Percentiles rank a stretch among this genome's conserved stretches.
These are phyloP conservation scores for Hemiprocne comata DNA, from an alignment of 2,113 vertebrate species.

Conservation along the genomic window DNA sequence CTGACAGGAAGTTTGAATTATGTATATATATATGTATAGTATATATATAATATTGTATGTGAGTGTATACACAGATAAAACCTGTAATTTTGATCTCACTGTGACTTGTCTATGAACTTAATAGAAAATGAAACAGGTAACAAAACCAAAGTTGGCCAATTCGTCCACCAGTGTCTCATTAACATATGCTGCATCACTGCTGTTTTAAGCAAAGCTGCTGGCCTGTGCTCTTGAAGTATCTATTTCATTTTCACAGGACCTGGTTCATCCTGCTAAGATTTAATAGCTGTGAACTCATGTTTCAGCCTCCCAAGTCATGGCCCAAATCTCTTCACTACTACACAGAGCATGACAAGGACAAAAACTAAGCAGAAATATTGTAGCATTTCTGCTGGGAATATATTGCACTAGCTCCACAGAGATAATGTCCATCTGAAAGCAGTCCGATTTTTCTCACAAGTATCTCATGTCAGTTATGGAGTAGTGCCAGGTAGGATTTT, in stretches of 20 bases:
- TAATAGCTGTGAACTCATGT: slow-evolving; percentile 16
- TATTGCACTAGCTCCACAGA: neutral
- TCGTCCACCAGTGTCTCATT: neutral
- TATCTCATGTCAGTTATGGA: neutral
- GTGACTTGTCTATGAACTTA: neutral
- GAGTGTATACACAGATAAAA: neutral
- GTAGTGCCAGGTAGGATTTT: neutral
- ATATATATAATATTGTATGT: neutral
- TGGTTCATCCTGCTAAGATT: neutral
- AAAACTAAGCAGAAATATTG: neutral
- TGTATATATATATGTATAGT: neutral
- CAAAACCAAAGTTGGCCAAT: neutral
- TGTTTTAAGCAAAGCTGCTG: neutral
- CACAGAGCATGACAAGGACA: neutral
- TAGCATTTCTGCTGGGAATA: neutral
- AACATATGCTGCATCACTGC: neutral
- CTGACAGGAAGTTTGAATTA: neutral
- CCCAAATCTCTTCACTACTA: neutral
- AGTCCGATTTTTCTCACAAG: neutral
- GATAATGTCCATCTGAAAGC: neutral
- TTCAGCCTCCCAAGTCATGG: neutral
- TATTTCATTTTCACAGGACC: neutral
- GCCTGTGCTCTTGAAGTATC: neutral
- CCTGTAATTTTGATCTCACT: neutral
- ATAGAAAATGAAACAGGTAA: neutral